Evolutionary conservation across 2,113 vertebrate genomes (phyloP).

Genomic region (Gallinago undulata): DNA sequence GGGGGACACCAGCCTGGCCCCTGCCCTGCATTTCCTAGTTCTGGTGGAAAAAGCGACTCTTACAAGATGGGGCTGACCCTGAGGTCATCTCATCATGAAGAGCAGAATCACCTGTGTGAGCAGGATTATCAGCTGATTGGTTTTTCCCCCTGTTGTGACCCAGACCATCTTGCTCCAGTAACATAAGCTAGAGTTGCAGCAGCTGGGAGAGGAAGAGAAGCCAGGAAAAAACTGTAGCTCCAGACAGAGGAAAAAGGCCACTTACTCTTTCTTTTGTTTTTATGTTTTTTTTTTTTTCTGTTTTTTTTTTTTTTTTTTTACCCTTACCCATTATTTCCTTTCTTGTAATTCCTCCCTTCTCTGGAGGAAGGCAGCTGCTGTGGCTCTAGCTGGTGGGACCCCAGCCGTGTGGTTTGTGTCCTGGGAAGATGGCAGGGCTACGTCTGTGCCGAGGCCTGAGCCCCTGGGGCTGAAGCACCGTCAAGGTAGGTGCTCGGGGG

Average conservation of each 20-base stretch:
- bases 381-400: not conserved
- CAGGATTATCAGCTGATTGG: not conserved
- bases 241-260: not conserved
- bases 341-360: not conserved
- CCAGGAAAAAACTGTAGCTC: not conserved
- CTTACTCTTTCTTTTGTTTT: not conserved
- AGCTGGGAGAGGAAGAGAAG: not conserved
- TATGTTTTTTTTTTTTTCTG: not conserved
- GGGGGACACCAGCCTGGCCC: not conserved
- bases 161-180: not conserved
- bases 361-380: not conserved
- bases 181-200: not conserved
- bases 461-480: not conserved
- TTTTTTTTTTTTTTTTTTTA: not conserved
- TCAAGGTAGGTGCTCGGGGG: not conserved
- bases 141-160: not conserved
- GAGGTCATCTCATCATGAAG: not conserved
- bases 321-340: not conserved
- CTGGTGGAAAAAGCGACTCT: not conserved
- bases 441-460: not conserved
- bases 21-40: not conserved
- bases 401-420: not conserved
- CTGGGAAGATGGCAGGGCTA: not conserved
- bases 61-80: not conserved
- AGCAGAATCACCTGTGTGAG: not conserved